phyloP scores from a whole-genome alignment of 1,140 invertebrate genomes.

The Druon quercuslanigerum region DNA sequence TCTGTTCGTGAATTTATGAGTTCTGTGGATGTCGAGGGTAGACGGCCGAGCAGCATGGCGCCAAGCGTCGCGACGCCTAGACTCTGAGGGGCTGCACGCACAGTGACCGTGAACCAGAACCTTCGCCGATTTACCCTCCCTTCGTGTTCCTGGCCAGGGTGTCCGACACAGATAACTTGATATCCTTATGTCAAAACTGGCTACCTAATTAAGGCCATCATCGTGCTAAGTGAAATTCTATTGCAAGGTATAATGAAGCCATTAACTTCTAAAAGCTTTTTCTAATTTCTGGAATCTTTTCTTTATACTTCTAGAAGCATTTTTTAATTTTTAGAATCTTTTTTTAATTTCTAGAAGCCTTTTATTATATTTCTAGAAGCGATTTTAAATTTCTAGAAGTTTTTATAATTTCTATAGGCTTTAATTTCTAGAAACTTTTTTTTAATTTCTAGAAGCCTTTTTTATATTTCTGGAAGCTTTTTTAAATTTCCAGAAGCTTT shows the following conservation, averaged over 20 bases:
- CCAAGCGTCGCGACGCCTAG: slow-evolving; percentile 66
- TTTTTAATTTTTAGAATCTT: no score
- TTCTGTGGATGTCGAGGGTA: slow-evolving; percentile 18
- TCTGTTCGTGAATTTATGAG: slow-evolving; percentile 40
- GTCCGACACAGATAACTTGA: not conserved
- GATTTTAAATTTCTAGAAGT: no score
- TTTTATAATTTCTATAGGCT: no score
- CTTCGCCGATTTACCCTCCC: not conserved
- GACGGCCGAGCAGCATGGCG: slow-evolving; percentile 53
- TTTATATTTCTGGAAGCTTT: no score
- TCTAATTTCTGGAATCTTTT: no score
- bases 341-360: no score
- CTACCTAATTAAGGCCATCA: not conserved
- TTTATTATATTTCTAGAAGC: no score
- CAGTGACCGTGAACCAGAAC: slow-evolving; percentile 65
- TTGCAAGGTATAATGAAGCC: not conserved
- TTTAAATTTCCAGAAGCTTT: no score
- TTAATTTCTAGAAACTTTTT: no score
- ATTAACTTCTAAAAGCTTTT: no score
- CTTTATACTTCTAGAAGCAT: no score
- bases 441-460: no score
- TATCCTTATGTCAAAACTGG: not conserved
- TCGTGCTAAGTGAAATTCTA: not conserved
- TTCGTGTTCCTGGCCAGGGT: not conserved
- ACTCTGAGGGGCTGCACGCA: slow-evolving; percentile 66